Percentiles rank a stretch among this genome's conserved stretches.
These are phyloP conservation scores for Taenaris catops DNA, from an alignment of 2,888 invertebrate species.

Conservation along the genomic window DNA sequence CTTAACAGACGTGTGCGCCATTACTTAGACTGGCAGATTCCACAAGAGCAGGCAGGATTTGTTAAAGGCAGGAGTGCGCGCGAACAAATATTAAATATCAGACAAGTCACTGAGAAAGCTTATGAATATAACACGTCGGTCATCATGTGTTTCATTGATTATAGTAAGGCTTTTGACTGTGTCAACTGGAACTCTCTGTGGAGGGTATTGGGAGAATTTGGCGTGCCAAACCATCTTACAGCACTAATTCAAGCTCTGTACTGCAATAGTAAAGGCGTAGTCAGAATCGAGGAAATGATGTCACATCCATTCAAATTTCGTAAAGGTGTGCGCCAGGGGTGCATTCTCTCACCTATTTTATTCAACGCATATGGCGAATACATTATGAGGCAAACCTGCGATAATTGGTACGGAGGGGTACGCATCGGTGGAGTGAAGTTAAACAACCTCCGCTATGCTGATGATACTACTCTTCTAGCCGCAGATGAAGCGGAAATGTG, in stretches of 20 bases:
- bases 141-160: not conserved
- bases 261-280: too few species aligned
- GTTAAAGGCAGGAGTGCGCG: not conserved
- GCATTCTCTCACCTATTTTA: constrained; percentile 6
- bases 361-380: constrained; percentile 13
- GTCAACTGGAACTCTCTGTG: constrained; percentile 1
- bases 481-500: constrained; percentile 11
- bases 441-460: constrained; percentile 21
- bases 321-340: not conserved
- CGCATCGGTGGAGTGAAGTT: constrained; percentile 9
- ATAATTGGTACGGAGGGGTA: constrained; percentile 1
- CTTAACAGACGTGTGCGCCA: too few species aligned
- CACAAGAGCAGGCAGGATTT: not conserved
- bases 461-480: constrained; percentile 23
- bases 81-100: not conserved
- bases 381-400: constrained; percentile 3
- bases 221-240: not conserved
- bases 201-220: not conserved
- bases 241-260: not conserved
- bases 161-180: not conserved
- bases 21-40: not conserved
- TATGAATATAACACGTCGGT: too few species aligned
- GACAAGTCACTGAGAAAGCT: not conserved
- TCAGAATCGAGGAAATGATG: not conserved
- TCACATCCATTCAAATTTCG: not conserved